Evolutionary conservation across 2,888 invertebrate species (phyloP), one percentile per base, ranked within the genome.

Genomic region (Ceraclea dissimilis): DNA sequence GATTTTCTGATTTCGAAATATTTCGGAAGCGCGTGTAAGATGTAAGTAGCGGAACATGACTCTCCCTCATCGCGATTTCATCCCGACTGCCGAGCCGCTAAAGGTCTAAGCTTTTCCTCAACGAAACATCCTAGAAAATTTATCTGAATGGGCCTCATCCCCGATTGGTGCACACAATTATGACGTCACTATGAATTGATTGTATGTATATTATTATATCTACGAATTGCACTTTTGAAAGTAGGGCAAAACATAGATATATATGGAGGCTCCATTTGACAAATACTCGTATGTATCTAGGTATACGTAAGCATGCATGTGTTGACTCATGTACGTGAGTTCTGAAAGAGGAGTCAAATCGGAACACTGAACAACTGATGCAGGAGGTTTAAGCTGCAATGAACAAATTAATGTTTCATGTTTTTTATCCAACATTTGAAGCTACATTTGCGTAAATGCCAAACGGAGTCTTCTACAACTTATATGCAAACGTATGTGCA

Each of bases 61-160:
- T 70, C 66, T 65, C 65, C 67, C 64, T 62, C 66, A 64, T 67
- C 70, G 68, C 73, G 72, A 66, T 66, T 70, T 69, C 67, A 66
- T 66, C 70, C 64, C 73, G 75, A 77, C 78, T 76, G 75, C 64
- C 72, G 54, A 47, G 31, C 56, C 52, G 18, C 18, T 70, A 11
- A 53, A 68, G 68, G 56, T 58, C 51, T 70, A 46, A 46, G 73
- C 69, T 75, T 73, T 74, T 66, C 75, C 75, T 78, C 78, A 75
- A 78, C 72, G 74, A 79, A 76, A 73, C 74, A 71, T 73, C 73
- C 74, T 47, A 55, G 54, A 55, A 58, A 55, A 33, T 61, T 54
- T 51, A 57, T 52, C 58, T 63, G 61, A 62, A 62, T 61, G 60
- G 59, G 49, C 58, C 57, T 60, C 49, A 39, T 39, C 49, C 54